phyloP scores from a whole-genome alignment of 2,113 vertebrate species.

The Myodes glareolus region DNA sequence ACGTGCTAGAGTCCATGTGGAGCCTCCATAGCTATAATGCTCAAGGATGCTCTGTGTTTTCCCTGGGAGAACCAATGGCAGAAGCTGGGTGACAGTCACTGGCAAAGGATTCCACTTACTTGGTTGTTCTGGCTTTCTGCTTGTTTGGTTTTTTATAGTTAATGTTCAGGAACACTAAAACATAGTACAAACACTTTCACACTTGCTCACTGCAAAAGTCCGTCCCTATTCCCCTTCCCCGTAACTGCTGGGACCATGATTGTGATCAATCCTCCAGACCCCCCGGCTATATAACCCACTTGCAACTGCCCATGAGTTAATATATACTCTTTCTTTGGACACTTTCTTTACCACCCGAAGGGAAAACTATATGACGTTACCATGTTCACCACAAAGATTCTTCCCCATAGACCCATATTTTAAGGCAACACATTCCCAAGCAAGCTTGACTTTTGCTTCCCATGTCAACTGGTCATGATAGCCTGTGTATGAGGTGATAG shows the following conservation, averaged over 20 bases:
- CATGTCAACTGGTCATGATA: background rate
- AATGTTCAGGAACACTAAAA: background rate
- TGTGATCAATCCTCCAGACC: background rate
- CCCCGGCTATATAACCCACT: background rate
- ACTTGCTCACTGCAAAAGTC: background rate
- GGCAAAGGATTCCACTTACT: background rate
- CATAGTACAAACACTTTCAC: background rate
- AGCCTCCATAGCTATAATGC: background rate
- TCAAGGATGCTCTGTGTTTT: background rate
- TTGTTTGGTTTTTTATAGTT: background rate
- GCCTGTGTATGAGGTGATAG: background rate
- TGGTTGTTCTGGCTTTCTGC: background rate
- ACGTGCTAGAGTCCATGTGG: background rate
- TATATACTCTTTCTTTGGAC: background rate
- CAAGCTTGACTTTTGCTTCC: background rate
- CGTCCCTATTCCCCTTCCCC: background rate
- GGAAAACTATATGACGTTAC: background rate
- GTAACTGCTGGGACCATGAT: background rate
- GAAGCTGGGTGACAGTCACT: background rate
- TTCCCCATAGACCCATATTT: background rate
- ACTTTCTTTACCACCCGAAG: background rate
- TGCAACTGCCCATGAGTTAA: background rate
- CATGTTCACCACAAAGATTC: background rate
- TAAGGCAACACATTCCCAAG: background rate
- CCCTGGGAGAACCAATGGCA: background rate